These are phyloP conservation scores for Eupithecia exiguata DNA, from an alignment of 2,888 invertebrate species.

Conservation along the genomic window DNA sequence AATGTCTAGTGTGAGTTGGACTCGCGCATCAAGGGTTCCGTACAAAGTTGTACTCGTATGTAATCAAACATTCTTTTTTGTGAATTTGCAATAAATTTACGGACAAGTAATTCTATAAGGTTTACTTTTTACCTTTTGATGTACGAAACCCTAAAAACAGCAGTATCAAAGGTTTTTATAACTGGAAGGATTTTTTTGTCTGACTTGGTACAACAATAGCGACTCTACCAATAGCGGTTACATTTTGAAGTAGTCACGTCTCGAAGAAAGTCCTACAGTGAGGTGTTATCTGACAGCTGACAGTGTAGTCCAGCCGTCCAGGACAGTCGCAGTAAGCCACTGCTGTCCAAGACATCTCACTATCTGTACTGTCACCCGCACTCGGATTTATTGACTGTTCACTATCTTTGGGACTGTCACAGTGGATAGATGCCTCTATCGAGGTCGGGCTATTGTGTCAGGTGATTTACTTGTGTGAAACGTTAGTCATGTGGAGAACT, in stretches of 20 bases:
- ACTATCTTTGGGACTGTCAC: constrained; percentile 21
- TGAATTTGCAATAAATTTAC: too few relatives aligned
- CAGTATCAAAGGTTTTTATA: too few relatives aligned
- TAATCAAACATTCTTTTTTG: too few relatives aligned
- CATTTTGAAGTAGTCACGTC: background rate
- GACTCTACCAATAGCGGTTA: background rate
- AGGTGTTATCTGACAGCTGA: background rate
- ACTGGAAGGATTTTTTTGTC: background rate
- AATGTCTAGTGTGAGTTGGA: too few relatives aligned
- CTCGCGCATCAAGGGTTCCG: too few relatives aligned
- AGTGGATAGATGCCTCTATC: constrained; percentile 10
- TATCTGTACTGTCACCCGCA: constrained; percentile 32
- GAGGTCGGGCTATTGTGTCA: constrained; percentile 7
- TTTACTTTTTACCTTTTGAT: too few relatives aligned
- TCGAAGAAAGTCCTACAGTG: background rate
- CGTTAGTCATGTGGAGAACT: background rate
- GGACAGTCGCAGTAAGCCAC: constrained; percentile 8
- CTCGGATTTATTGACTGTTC: constrained; percentile 35
- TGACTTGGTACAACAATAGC: background rate
- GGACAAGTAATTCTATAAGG: too few relatives aligned
- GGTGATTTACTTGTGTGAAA: constrained; percentile 5
- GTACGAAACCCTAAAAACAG: too few relatives aligned
- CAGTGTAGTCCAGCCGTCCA: background rate
- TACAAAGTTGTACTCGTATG: too few relatives aligned
- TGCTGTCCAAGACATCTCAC: constrained; percentile 28